phyloP scores from a whole-genome alignment of 2,113 vertebrate species.

The Xiphophorus maculatus region DNA sequence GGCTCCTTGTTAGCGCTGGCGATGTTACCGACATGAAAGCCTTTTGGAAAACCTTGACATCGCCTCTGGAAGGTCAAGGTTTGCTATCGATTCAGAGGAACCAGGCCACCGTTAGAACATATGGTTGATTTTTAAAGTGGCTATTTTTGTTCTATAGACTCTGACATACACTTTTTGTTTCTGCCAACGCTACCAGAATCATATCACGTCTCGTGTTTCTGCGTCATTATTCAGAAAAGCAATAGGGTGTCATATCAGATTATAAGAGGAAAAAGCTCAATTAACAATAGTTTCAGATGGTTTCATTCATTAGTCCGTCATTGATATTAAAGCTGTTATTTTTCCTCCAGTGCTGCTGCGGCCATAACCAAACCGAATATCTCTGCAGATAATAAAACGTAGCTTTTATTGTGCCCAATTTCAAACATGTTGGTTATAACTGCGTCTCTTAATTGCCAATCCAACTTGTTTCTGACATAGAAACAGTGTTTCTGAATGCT shows the following conservation, averaged over 20 bases:
- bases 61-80: slow-evolving; percentile 56
- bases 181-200: background rate
- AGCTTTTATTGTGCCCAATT: background rate
- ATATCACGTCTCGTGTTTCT: background rate
- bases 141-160: slow-evolving; percentile 3
- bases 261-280: background rate
- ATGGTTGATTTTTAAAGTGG: slow-evolving; percentile 16
- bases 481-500: background rate
- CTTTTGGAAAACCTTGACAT: slow-evolving; percentile 45
- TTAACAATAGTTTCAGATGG: background rate
- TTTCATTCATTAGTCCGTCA: background rate
- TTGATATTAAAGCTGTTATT: background rate
- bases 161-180: background rate
- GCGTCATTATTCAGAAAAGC: background rate
- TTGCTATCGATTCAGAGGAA: slow-evolving; percentile 53
- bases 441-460: background rate
- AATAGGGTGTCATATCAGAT: background rate
- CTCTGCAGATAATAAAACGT: background rate
- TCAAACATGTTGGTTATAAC: background rate
- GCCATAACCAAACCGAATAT: background rate
- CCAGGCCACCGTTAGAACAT: background rate
- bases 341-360: background rate
- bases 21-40: slow-evolving; percentile 55
- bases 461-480: background rate
- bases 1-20: slow-evolving; percentile 38